These are phyloP conservation scores for Cloeon dipterum DNA, from an alignment of 2,888 invertebrate species.

Conservation along the genomic window DNA sequence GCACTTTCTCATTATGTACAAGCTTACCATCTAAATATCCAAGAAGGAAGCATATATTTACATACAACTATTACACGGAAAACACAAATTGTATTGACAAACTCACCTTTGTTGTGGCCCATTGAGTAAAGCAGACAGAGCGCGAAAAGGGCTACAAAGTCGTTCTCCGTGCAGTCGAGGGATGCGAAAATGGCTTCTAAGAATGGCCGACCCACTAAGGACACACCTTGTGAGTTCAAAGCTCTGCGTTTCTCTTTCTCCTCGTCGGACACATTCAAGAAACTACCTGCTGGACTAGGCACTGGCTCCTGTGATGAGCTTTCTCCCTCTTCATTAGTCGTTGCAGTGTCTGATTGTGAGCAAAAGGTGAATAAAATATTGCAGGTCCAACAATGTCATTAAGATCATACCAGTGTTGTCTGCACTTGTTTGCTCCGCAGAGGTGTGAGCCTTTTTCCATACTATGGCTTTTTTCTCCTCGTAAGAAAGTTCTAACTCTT, in stretches of 20 bases:
- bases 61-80: no score
- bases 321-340: no score
- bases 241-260: constrained; percentile 50
- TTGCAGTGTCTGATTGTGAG: no score
- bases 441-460: not conserved
- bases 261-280: constrained; percentile 72
- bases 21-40: no score
- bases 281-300: no score
- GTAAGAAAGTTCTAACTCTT: not conserved
- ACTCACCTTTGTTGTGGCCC: constrained; percentile 74
- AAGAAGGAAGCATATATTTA: no score
- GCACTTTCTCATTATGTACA: no score
- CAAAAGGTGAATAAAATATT: no score
- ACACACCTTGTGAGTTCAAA: constrained; percentile 12
- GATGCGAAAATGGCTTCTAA: constrained; percentile 72
- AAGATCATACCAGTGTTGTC: no score
- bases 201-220: constrained; percentile 47
- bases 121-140: constrained; percentile 82
- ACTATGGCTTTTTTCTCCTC: not conserved
- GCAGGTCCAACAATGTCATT: no score
- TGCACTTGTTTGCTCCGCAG: not conserved
- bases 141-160: constrained; percentile 79
- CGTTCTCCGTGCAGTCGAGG: constrained; percentile 75
- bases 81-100: no score
- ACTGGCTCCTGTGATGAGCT: no score